phyloP scores from a whole-genome alignment of 2,888 invertebrate species.

The Aleiodes testaceus region DNA sequence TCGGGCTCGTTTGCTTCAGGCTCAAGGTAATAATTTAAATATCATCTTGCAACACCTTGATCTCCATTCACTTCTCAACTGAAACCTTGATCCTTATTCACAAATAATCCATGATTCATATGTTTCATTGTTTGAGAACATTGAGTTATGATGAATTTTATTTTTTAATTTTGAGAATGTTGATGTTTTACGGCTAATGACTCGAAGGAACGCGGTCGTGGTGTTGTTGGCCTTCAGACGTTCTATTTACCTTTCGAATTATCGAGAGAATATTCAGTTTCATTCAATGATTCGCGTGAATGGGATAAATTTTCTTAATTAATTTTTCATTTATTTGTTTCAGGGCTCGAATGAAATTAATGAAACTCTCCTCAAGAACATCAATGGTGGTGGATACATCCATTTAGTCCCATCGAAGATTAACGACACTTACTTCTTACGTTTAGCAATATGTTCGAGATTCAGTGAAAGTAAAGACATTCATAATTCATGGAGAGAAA shows the following conservation, averaged over 20 bases:
- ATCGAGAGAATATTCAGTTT: no score
- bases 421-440: conserved; percentile 86
- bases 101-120: background rate
- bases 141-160: no score
- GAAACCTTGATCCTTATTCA: conserved; percentile 22
- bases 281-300: no score
- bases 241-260: conserved; percentile 11
- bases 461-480: conserved; percentile 88
- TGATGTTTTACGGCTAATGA: conserved; percentile 11
- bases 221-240: conserved; percentile 9
- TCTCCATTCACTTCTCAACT: conserved; percentile 29
- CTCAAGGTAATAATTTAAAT: conserved; percentile 78
- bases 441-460: conserved; percentile 93
- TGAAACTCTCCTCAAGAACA: conserved; percentile 85
- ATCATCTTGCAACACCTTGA: conserved; percentile 29
- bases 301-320: background rate
- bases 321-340: conserved; percentile 42
- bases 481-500: conserved; percentile 89
- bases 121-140: no score
- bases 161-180: background rate
- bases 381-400: conserved; percentile 92
- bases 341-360: conserved; percentile 86
- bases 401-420: conserved; percentile 95
- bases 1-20: conserved; percentile 97
- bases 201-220: background rate